Evolutionary conservation across 1,140 invertebrate species (phyloP), one percentile per base, ranked within the genome.

Genomic region (Mamestra configurata): DNA sequence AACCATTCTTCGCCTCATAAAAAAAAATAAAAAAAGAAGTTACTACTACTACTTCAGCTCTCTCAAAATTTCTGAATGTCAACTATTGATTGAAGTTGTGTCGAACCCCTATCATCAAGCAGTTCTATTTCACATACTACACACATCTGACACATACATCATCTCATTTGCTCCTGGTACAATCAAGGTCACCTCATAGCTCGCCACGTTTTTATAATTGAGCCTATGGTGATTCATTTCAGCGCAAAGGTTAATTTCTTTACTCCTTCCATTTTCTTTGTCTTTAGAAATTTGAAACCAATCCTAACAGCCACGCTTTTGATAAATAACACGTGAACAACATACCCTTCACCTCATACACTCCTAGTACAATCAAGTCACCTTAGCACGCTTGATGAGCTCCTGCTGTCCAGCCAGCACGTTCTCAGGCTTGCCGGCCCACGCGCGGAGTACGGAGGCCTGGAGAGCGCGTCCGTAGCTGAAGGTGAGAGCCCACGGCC

Each of bases 401-500:
- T 99, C 98, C 2, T 97, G 95, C 89, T 99, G 98, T n/a, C 96
- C 99, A 87, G 96, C 97, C 20, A 93, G 90, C 8, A 99, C 92
- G 89, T 98, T 98, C 84, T 98, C 98, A 35, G 96, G 95, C 91
- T 99, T 99, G 75, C 99, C 99, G 72, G 92, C 96, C 99, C 99
- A 99, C 0, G 98, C 98, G 40, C 97, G 96, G 77, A 99, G 96
- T 0, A 98, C 98, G 76, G 98, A 98, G 27, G 98, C 99, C 95
- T 97, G 97, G 6, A 98, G 95, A 27, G 97, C 97, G 80, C 99
- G 97, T 4, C 99, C 99, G 93, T 98, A 99, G 85, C 98, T 98
- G 97, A 99, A 99, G 72, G 98, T 98, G 4, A 99, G 96, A 11
- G 97, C 96, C 99, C 99, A 99, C 11, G 99, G 99, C 95, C 98